Evolutionary conservation across 2,113 vertebrate species (phyloP).

Genomic region (Oenanthe melanoleuca): DNA sequence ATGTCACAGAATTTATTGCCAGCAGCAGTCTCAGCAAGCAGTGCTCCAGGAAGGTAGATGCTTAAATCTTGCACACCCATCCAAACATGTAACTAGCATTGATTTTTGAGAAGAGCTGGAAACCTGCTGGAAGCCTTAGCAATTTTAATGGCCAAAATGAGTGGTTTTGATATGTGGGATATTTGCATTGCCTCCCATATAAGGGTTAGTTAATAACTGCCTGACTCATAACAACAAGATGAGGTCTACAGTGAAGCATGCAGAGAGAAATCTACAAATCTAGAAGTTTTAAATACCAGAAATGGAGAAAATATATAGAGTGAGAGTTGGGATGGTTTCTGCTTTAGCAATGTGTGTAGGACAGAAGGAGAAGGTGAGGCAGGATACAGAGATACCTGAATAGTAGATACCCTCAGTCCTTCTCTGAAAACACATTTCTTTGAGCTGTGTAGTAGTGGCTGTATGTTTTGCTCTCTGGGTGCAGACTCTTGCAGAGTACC

Average conservation of each 20-base stretch:
- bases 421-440: background rate
- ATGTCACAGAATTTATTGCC: slow-evolving; percentile 1
- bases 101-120: background rate
- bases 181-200: background rate
- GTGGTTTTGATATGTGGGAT: background rate
- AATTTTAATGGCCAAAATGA: background rate
- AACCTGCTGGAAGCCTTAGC: background rate
- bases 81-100: background rate
- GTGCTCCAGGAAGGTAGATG: background rate
- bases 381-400: background rate
- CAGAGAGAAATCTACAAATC: background rate
- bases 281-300: background rate
- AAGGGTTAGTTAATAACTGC: background rate
- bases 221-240: background rate
- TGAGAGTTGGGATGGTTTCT: background rate
- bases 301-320: background rate
- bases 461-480: background rate
- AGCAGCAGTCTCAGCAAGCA: background rate
- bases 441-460: background rate
- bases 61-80: background rate
- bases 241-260: background rate
- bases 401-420: background rate
- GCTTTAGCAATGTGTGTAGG: background rate
- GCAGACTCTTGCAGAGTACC: background rate
- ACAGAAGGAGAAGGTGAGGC: background rate